Percentiles rank a stretch among this genome's conserved stretches.
Conservation (phyloP, 2,113 vertebrate species). For the Gasterosteus aculeatus region DNA sequence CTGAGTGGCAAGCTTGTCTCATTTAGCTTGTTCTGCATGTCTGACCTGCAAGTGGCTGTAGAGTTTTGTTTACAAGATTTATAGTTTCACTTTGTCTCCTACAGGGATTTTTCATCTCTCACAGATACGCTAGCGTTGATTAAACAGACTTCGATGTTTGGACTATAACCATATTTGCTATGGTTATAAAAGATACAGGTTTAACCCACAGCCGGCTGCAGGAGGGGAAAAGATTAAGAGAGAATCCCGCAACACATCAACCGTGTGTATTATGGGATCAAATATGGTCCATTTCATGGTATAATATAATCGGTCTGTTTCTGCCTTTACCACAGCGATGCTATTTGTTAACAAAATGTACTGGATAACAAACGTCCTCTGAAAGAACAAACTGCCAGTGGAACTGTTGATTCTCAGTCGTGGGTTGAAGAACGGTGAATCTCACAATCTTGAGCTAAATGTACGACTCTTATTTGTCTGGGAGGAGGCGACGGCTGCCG, state of each 20-base stretch:
- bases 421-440: slow-evolving; percentile 38
- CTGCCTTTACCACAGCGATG: slow-evolving; percentile 42
- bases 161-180: slow-evolving; percentile 28
- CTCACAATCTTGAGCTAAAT: slow-evolving; percentile 40
- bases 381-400: slow-evolving; percentile 8
- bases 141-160: slow-evolving; percentile 38
- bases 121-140: slow-evolving; percentile 43
- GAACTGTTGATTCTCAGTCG: slow-evolving; percentile 33
- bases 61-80: slow-evolving; percentile 65
- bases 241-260: slow-evolving; percentile 19
- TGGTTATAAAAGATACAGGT: slow-evolving; percentile 41
- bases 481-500: not conserved
- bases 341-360: slow-evolving; percentile 15
- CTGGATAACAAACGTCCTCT: slow-evolving; percentile 16
- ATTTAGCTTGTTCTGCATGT: slow-evolving; percentile 78
- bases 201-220: slow-evolving; percentile 43
- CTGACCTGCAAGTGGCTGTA: slow-evolving; percentile 70
- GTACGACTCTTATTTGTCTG: slow-evolving; percentile 24
- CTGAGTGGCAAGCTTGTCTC: slow-evolving; percentile 68
- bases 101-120: slow-evolving; percentile 50
- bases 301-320: slow-evolving; percentile 35
- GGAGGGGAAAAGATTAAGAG: slow-evolving; percentile 11
- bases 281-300: slow-evolving; percentile 37
- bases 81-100: slow-evolving; percentile 58
- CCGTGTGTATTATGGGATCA: slow-evolving; percentile 31